A percentile compares a stretch with the other conserved stretches of the same genome.
phyloP scores from a whole-genome alignment of 2,797 vertebrate species.

The Hemitrygon akajei region DNA sequence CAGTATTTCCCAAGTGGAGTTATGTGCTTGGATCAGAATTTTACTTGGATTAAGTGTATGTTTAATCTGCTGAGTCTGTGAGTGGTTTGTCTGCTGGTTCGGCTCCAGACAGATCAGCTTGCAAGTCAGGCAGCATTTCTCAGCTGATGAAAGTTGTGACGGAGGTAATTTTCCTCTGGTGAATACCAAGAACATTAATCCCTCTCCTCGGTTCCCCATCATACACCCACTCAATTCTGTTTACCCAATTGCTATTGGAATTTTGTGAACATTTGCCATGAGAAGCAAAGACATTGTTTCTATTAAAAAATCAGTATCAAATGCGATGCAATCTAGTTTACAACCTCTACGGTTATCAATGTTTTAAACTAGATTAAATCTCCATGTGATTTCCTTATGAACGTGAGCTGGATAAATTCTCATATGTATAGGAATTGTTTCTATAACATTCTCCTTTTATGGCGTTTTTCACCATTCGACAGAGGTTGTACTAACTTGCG shows the following conservation, averaged over 20 bases:
- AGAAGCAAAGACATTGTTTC: background rate
- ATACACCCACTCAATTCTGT: background rate
- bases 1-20: constrained; percentile 1
- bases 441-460: background rate
- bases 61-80: background rate
- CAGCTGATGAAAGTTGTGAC: background rate
- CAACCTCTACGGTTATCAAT: background rate
- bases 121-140: background rate
- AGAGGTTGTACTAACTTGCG: background rate
- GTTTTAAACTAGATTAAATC: background rate
- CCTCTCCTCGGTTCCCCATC: background rate
- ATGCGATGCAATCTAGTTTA: background rate
- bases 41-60: constrained; percentile 3
- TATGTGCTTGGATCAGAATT: constrained; percentile 14
- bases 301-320: background rate
- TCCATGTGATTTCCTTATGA: background rate
- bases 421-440: background rate
- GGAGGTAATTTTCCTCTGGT: background rate
- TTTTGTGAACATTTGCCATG: background rate
- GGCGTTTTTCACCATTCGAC: background rate
- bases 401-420: background rate
- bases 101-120: background rate
- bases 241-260: background rate
- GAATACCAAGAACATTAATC: background rate
- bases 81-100: background rate